phyloP scores from a whole-genome alignment of 2,888 invertebrate genomes.

The Cataglyphis altisquamis region DNA sequence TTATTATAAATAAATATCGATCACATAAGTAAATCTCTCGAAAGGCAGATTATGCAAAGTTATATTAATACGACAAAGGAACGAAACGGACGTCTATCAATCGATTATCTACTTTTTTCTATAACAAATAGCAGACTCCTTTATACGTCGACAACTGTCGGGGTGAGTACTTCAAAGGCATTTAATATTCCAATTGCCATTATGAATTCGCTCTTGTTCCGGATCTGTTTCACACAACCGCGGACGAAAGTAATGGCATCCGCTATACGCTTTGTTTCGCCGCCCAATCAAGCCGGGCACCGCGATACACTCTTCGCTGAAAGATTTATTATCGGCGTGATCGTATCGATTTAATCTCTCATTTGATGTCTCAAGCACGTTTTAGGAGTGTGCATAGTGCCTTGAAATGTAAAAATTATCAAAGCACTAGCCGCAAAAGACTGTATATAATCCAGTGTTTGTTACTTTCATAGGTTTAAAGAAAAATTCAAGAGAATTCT shows the following conservation, averaged over 20 bases:
- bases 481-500: not conserved
- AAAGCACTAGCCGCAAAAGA: not conserved
- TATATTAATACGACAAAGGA: conserved; percentile 11
- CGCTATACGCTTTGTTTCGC: conserved; percentile 57
- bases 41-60: conserved; percentile 16
- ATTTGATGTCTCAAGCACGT: conserved; percentile 32
- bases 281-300: conserved; percentile 58
- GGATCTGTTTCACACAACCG: conserved; percentile 40
- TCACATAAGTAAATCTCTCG: not conserved
- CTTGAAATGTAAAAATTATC: conserved; percentile 7
- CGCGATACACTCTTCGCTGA: conserved; percentile 59
- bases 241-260: conserved; percentile 58
- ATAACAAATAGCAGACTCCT: conserved; percentile 54
- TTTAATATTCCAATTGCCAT: conserved; percentile 70
- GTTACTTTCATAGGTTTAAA: conserved; percentile 14
- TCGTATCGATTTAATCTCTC: conserved; percentile 55
- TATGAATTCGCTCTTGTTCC: conserved; percentile 29
- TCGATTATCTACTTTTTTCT: conserved; percentile 65
- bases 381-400: not conserved
- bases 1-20: not conserved
- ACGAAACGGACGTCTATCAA: conserved; percentile 53
- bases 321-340: conserved; percentile 64
- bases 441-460: not conserved
- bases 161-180: conserved; percentile 61
- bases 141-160: conserved; percentile 44